These are phyloP conservation scores for Cecropterus lyciades DNA, from an alignment of 1,140 invertebrate species.

Conservation along the genomic window DNA sequence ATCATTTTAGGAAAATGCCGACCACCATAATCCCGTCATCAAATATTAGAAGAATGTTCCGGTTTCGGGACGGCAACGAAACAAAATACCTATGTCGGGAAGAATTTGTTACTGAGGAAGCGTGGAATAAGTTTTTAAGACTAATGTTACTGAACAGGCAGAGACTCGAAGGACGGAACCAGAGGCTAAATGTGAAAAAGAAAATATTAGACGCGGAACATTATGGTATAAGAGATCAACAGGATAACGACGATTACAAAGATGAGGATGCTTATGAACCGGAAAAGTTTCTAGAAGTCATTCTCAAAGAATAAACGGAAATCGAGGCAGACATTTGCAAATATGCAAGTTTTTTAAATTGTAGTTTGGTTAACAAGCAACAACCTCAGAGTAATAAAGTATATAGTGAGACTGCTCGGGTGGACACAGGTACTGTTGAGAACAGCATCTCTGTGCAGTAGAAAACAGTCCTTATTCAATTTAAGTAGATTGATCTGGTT, in stretches of 20 bases:
- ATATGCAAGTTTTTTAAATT: too few relatives aligned
- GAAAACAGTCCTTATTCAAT: too few relatives aligned
- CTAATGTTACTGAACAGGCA: slow-evolving; percentile 13
- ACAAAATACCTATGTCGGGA: slow-evolving; percentile 10
- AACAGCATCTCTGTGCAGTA: too few relatives aligned
- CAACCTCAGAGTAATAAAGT: too few relatives aligned
- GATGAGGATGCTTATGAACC: not conserved
- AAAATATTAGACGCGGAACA: too few relatives aligned
- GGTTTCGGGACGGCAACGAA: slow-evolving; percentile 8
- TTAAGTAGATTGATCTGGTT: too few relatives aligned
- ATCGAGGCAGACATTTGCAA: not conserved
- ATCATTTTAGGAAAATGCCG: slow-evolving; percentile 16
- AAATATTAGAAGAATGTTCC: slow-evolving; percentile 15
- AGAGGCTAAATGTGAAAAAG: not conserved
- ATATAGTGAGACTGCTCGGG: too few relatives aligned
- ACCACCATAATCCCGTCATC: not conserved
- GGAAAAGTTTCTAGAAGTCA: not conserved
- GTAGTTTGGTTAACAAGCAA: too few relatives aligned
- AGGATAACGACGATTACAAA: not conserved
- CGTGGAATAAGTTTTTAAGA: slow-evolving; percentile 15
- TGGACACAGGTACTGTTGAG: too few relatives aligned
- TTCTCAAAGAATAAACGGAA: not conserved
- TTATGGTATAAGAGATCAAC: not conserved
- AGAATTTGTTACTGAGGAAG: slow-evolving; percentile 14
- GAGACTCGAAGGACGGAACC: not conserved